phyloP scores from a whole-genome alignment of 2,888 invertebrate genomes.

The Seira musarum region DNA sequence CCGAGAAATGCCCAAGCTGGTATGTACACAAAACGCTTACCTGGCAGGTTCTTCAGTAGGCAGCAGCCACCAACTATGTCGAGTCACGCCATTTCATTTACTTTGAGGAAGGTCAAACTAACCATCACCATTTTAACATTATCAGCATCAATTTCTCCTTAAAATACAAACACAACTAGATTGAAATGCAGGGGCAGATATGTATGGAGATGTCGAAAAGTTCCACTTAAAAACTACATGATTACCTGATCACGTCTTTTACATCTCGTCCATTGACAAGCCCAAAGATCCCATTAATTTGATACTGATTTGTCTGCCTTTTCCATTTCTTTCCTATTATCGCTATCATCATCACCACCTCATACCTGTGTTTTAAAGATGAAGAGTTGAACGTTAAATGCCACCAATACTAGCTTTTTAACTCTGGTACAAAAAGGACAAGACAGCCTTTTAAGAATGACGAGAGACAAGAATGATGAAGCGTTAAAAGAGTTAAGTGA shows the following conservation, averaged over 20 bases:
- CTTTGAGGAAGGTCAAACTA: conserved; percentile 55
- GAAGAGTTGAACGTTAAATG: background rate
- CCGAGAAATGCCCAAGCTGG: no score
- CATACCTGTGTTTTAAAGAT: conserved; percentile 9
- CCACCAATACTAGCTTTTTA: background rate
- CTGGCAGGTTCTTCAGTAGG: background rate
- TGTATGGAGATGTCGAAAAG: conserved; percentile 6
- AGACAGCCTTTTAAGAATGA: conserved; percentile 56
- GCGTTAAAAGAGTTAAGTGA: conserved; percentile 54
- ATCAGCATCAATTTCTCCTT: background rate
- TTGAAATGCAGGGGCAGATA: background rate
- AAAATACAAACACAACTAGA: background rate
- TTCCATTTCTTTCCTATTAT: background rate
- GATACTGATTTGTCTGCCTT: conserved; percentile 58
- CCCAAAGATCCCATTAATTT: conserved; percentile 59
- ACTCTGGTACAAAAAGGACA: conserved; percentile 40
- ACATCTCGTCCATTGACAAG: conserved; percentile 51
- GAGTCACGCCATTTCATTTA: background rate
- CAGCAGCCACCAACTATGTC: background rate
- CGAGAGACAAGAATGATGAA: conserved; percentile 33
- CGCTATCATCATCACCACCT: conserved; percentile 19
- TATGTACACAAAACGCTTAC: no score
- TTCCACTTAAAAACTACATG: conserved; percentile 30
- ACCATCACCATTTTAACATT: conserved; percentile 8
- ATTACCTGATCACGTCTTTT: conserved; percentile 51